Percentiles rank a stretch among this genome's conserved stretches.
phyloP scores from a whole-genome alignment of 1,140 invertebrate species.

The Plectrocnemia conspersa region DNA sequence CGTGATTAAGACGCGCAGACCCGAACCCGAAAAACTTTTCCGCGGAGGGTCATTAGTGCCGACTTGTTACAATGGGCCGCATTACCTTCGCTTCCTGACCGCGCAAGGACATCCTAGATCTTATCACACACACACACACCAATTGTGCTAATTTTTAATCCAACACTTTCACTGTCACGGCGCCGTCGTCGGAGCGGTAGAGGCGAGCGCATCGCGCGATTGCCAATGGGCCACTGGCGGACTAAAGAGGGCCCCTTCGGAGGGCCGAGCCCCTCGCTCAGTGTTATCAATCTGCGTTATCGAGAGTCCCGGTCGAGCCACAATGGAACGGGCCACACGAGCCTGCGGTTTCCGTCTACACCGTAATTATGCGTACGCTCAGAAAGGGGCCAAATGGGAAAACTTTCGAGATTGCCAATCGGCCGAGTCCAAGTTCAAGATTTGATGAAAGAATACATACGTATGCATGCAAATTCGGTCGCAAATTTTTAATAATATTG shows the following conservation, averaged over 20 bases:
- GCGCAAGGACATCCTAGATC: conserved; percentile 26
- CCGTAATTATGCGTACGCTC: too few relatives aligned
- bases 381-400: too few relatives aligned
- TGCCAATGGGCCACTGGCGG: background rate
- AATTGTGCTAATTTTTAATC: too few relatives aligned
- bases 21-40: conserved; percentile 13
- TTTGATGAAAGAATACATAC: too few relatives aligned
- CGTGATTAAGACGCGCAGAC: conserved; percentile 31
- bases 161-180: too few relatives aligned
- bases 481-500: too few relatives aligned
- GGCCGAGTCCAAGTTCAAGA: too few relatives aligned
- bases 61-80: background rate
- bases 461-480: too few relatives aligned
- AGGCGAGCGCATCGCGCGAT: background rate
- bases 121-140: too few relatives aligned
- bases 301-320: conserved; percentile 1
- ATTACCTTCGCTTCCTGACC: conserved; percentile 28
- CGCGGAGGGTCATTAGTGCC: conserved; percentile 6
- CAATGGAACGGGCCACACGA: too few relatives aligned
- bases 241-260: background rate
- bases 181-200: background rate
- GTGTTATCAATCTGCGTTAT: conserved; percentile 13
- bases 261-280: background rate
- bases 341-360: too few relatives aligned
- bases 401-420: too few relatives aligned